Percentiles rank a stretch among this genome's conserved stretches.
Conservation (phyloP, 2,888 invertebrate species). For the Orchesellides sinensis region DNA sequence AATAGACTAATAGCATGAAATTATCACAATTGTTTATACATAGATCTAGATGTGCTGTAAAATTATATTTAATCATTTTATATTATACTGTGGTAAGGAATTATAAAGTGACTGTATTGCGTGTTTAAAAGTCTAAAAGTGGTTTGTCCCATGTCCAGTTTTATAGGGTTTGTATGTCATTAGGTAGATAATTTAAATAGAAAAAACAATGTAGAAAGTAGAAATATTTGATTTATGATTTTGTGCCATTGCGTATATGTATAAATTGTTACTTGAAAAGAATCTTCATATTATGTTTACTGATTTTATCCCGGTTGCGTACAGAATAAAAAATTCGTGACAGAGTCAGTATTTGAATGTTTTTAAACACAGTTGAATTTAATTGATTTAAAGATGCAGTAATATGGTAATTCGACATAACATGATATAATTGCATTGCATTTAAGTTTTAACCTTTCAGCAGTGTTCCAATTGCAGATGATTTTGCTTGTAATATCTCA, state of each 20-base stretch:
- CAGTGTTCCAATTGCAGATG: too few relatives aligned
- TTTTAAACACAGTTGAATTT: neutral
- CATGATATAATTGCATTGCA: neutral
- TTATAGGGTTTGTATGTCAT: neutral
- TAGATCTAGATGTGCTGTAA: too few relatives aligned
- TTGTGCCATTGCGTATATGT: constrained; percentile 55
- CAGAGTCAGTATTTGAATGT: constrained; percentile 21
- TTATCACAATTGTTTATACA: too few relatives aligned
- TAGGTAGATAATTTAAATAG: neutral
- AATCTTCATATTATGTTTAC: constrained; percentile 13
- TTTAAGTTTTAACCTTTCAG: too few relatives aligned
- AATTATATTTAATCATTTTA: too few relatives aligned
- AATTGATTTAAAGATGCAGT: too few relatives aligned
- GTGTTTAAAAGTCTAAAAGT: too few relatives aligned
- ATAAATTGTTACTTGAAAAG: neutral
- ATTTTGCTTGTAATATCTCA: too few relatives aligned
- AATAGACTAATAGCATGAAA: too few relatives aligned
- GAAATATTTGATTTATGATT: constrained; percentile 27
- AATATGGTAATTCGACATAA: neutral
- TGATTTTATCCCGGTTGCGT: constrained; percentile 62
- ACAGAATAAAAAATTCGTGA: constrained; percentile 52
- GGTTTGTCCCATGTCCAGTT: neutral
- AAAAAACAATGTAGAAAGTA: neutral
- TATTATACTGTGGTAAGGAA: too few relatives aligned
- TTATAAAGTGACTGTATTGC: too few relatives aligned